A percentile compares a stretch with the other conserved stretches of the same genome.
Conservation (phyloP, 30 jellyfish, hydroid and myxozoan genomes). For the Aurelia sp. region DNA sequence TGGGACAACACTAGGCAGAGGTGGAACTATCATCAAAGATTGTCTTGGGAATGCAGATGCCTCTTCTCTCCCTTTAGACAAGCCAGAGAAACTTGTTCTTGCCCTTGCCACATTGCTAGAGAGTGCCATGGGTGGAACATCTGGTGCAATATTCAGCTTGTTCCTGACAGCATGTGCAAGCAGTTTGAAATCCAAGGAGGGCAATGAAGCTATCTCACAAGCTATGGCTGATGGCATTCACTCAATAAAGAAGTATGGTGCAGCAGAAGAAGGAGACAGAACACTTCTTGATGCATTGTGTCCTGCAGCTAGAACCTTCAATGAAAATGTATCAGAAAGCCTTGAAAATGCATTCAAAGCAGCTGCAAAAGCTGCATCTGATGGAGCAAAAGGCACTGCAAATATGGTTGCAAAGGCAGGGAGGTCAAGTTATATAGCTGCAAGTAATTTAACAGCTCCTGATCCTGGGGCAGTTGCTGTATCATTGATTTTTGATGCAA, state of each 20-base stretch:
- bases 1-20: constrained; percentile 95
- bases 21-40: constrained; percentile 71
- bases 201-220: constrained; percentile 14
- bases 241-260: constrained; percentile 84
- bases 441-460: constrained; percentile 72
- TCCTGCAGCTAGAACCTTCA: constrained; percentile 69
- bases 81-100: constrained; percentile 50
- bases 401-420: constrained; percentile 94
- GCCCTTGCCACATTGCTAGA: constrained; percentile 75
- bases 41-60: constrained; percentile 30
- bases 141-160: constrained; percentile 94
- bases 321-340: not conserved
- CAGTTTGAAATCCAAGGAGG: constrained; percentile 11
- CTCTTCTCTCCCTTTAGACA: constrained; percentile 49
- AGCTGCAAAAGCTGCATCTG: constrained; percentile 73
- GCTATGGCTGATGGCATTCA: constrained; percentile 58
- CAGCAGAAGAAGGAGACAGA: constrained; percentile 98
- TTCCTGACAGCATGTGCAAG: constrained; percentile 50
- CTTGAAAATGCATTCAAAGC: constrained; percentile 19
- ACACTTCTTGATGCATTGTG: constrained; percentile 89
- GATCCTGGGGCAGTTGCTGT: constrained; percentile 99
- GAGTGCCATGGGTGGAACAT: constrained; percentile 92
- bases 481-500: constrained; percentile 82
- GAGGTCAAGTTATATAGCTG: constrained; percentile 85
- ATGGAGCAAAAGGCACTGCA: constrained; percentile 77